phyloP scores from a whole-genome alignment of 2,888 invertebrate genomes.

The Diplolepis rosae region DNA sequence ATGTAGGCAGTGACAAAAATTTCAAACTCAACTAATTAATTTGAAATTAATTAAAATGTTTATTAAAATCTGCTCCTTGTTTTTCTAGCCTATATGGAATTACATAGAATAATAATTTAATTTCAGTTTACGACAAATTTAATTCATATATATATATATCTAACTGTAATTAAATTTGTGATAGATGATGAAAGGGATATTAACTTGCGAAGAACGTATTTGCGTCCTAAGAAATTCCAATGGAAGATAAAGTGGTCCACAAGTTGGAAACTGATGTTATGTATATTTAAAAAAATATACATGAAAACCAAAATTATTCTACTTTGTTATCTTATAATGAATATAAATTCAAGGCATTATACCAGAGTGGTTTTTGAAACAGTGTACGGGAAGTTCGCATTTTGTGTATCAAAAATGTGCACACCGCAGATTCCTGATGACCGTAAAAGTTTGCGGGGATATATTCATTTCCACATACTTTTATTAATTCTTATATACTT shows the following conservation, averaged over 20 bases:
- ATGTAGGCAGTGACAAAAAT: too few relatives aligned
- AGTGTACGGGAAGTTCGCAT: too few relatives aligned
- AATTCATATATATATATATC: slow-evolving; percentile 15
- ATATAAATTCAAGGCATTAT: too few relatives aligned
- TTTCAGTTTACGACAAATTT: neutral
- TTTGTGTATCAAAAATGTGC: too few relatives aligned
- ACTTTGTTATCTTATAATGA: slow-evolving; percentile 47
- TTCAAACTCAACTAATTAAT: too few relatives aligned
- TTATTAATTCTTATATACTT: too few relatives aligned
- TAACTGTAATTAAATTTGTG: slow-evolving; percentile 6
- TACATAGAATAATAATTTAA: neutral
- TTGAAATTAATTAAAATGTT: too few relatives aligned
- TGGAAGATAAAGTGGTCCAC: slow-evolving; percentile 19
- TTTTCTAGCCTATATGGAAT: neutral
- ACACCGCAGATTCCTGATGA: too few relatives aligned
- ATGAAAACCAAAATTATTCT: slow-evolving; percentile 57
- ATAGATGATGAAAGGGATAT: slow-evolving; percentile 12
- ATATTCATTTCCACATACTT: too few relatives aligned
- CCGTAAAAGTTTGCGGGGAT: too few relatives aligned
- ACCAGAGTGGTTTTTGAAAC: too few relatives aligned
- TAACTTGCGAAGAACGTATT: neutral
- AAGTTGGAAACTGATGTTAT: neutral
- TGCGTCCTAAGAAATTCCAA: neutral
- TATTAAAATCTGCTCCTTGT: neutral
- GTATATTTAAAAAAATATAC: neutral